Evolutionary conservation across 2,113 vertebrate species (phyloP).

Genomic region (Turnix velox): DNA sequence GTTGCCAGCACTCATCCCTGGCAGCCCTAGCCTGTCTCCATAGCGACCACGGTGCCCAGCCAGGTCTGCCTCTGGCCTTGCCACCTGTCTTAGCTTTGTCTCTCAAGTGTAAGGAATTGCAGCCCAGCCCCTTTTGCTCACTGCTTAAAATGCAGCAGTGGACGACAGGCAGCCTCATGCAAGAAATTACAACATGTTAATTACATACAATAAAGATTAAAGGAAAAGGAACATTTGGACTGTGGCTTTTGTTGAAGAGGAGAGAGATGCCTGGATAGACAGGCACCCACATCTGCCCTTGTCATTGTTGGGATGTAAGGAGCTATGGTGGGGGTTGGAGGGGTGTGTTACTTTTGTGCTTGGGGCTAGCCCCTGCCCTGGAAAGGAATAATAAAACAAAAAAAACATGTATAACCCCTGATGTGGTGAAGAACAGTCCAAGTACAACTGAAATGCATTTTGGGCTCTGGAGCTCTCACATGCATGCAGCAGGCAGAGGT

Average conservation of each 20-base stretch:
- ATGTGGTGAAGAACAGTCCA: constrained; percentile 36
- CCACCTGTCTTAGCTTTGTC: constrained; percentile 75
- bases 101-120: constrained; percentile 63
- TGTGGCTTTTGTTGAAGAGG: neutral
- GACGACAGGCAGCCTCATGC: neutral
- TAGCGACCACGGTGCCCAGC: constrained; percentile 63
- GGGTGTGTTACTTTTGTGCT: neutral
- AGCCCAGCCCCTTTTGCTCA: constrained; percentile 5
- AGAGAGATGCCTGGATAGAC: constrained; percentile 30
- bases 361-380: neutral
- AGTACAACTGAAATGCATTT: neutral
- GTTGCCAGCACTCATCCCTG: constrained; percentile 58
- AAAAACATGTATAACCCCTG: neutral
- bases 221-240: neutral
- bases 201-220: neutral
- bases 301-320: neutral
- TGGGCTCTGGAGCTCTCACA: neutral
- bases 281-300: neutral
- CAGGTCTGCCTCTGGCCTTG: constrained; percentile 67
- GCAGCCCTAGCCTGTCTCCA: constrained; percentile 72
- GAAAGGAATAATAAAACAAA: neutral
- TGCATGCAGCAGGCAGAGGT: accelerated
- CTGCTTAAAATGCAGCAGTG: constrained; percentile 10
- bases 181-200: neutral
- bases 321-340: neutral